These are phyloP conservation scores for Tetragnatha montana DNA, from an alignment of 2,888 invertebrate genomes.

Conservation along the genomic window DNA sequence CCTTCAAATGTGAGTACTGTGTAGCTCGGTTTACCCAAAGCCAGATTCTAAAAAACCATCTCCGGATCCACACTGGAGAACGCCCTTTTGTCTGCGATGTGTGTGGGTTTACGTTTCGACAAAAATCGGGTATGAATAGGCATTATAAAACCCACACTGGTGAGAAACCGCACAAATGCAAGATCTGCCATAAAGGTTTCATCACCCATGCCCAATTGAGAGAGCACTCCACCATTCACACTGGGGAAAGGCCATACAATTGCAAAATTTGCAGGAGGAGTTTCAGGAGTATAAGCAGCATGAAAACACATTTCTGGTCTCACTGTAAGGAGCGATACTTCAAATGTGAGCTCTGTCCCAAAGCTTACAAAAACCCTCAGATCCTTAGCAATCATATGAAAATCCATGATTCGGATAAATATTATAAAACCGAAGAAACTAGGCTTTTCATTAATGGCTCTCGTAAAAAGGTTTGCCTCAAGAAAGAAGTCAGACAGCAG, in stretches of 20 bases:
- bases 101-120: background rate
- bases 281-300: background rate
- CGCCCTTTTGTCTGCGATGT: background rate
- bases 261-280: background rate
- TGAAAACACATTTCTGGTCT: background rate
- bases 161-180: background rate
- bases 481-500: background rate
- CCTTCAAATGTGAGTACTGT: slow-evolving; percentile 6
- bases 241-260: background rate
- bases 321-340: background rate
- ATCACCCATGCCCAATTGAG: background rate
- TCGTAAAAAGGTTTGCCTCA: background rate
- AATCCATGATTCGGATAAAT: background rate
- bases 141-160: background rate
- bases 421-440: background rate
- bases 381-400: background rate
- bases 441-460: background rate
- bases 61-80: slow-evolving; percentile 10
- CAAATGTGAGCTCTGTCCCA: background rate
- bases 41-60: background rate
- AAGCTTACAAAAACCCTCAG: background rate
- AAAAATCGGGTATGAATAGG: background rate
- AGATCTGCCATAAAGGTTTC: background rate
- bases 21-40: background rate
- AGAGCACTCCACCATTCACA: background rate